These are phyloP conservation scores for Antennarius maculatus DNA, from an alignment of 2,797 vertebrate species.

Conservation along the genomic window DNA sequence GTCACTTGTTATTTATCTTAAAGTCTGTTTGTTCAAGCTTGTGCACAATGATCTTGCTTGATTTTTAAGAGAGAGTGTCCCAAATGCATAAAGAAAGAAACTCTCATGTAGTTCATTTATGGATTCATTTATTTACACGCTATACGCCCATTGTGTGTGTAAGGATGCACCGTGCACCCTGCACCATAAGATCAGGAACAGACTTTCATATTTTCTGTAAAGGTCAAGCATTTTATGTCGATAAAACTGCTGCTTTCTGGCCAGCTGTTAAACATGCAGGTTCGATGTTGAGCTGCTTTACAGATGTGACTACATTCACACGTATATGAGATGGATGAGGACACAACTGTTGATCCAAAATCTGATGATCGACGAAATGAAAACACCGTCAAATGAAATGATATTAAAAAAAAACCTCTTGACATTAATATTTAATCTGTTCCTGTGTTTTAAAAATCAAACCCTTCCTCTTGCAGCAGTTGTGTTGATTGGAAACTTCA, in stretches of 20 bases:
- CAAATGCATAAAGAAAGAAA: constrained; percentile 21
- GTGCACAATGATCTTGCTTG: constrained; percentile 22
- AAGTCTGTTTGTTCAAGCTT: constrained; percentile 52
- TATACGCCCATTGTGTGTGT: constrained; percentile 5
- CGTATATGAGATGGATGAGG: no score
- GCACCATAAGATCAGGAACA: not conserved
- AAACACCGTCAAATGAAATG: no score
- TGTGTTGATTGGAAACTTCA: no score
- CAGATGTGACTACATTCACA: not conserved
- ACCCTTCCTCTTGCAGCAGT: no score
- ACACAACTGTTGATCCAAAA: no score
- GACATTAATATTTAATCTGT: no score
- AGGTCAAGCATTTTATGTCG: not conserved
- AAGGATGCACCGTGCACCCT: not conserved
- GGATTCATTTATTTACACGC: constrained; percentile 19
- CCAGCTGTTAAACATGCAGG: no score
- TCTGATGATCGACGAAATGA: no score
- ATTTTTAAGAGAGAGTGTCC: constrained; percentile 20
- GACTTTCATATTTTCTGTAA: not conserved
- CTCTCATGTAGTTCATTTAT: constrained; percentile 19
- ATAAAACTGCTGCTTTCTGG: not conserved
- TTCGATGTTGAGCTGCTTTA: not conserved
- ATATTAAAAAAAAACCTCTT: no score
- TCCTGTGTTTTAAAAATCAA: no score
- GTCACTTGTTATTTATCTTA: constrained; percentile 53